A percentile compares a stretch with the other conserved stretches of the same genome.
Evolutionary conservation across 30 jellyfish, hydroid and myxozoan genomes (phyloP).

Genomic region (Rhopilema esculentum): DNA sequence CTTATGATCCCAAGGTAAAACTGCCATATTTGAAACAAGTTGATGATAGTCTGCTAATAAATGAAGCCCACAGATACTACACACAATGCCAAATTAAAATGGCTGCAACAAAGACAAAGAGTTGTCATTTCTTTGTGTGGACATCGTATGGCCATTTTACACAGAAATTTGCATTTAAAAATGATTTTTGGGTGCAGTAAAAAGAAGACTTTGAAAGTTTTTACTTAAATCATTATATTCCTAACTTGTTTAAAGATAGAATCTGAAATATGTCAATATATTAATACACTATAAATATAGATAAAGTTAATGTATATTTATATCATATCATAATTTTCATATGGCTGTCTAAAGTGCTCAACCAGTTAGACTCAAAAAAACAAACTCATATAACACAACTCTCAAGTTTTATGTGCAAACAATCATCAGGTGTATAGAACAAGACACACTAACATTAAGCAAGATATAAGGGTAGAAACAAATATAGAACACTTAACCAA

Average conservation of each 20-base stretch:
- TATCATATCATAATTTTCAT: not conserved
- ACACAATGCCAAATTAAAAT: constrained; percentile 54
- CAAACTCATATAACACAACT: not conserved
- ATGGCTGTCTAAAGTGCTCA: not conserved
- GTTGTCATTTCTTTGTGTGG: constrained; percentile 56
- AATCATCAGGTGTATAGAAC: not conserved
- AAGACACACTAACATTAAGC: not conserved
- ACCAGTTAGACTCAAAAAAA: not conserved
- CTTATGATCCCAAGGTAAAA: constrained; percentile 20
- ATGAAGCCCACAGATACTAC: constrained; percentile 31
- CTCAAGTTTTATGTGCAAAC: not conserved
- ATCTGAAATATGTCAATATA: not conserved
- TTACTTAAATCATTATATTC: constrained; percentile 10
- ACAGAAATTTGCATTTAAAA: constrained; percentile 15
- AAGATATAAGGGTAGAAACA: not conserved
- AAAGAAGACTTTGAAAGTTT: constrained; percentile 7
- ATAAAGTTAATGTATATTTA: not conserved
- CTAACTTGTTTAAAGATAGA: constrained; percentile 10
- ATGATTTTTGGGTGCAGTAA: constrained; percentile 16
- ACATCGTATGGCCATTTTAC: constrained; percentile 34
- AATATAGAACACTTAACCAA: not conserved
- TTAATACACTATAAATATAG: not conserved
- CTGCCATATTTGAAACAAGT: constrained; percentile 27
- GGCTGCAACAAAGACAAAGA: constrained; percentile 46
- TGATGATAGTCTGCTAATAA: not conserved